Base-by-base conservation (phyloP, 1,140 invertebrate species). In the Eumaeus atala region DNA sequence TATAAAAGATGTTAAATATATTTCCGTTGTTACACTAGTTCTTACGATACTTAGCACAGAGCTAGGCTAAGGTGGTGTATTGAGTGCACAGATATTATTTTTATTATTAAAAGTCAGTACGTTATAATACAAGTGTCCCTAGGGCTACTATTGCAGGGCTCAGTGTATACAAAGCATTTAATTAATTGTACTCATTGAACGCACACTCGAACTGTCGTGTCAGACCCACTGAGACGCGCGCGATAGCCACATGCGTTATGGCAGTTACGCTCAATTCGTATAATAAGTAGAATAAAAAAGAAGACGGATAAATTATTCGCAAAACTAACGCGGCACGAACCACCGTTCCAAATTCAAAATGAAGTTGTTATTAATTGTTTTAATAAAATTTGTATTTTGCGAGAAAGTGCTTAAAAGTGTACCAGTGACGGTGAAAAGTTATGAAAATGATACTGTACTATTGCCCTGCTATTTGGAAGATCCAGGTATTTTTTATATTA, bases 401-500 rank as follows among this genome's bases (percentile, higher is more conserved):
- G 77, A 80, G 40, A 72, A 73, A 51, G 69, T 74, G 17, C 82
- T 82, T 67, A 88, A 90, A 62, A 92, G 91, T 81, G 84, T 90
- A 11, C 91, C 93, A 0, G 92, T 92, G 1, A 92, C 90, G n/a
- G 90, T 94, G 9, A 93, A 93, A 74, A 91, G 90, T 6, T 91
- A 89, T 51, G 92, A 93, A 75, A 94, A 94, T 72, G 91, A 93
- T 54, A 93, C 91, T 0, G 92, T 95, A 1, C 64, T 93, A 17
- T 70, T 95, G 51, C 93, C 94, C 0, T 95, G 94, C 74, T 91
- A 92, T 49, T 58, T 79, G 11, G 66, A 80, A 44, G 64, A 77
- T 17, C 61, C 71, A 51, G 86, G 84, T 88, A 61, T 66, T 64
- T 61, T 36, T 51, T 50, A 35, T 42, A 42, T 50, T 51, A 48